Conservation (phyloP, 2,888 invertebrate genomes). For the Ormyrus labotus region DNA sequence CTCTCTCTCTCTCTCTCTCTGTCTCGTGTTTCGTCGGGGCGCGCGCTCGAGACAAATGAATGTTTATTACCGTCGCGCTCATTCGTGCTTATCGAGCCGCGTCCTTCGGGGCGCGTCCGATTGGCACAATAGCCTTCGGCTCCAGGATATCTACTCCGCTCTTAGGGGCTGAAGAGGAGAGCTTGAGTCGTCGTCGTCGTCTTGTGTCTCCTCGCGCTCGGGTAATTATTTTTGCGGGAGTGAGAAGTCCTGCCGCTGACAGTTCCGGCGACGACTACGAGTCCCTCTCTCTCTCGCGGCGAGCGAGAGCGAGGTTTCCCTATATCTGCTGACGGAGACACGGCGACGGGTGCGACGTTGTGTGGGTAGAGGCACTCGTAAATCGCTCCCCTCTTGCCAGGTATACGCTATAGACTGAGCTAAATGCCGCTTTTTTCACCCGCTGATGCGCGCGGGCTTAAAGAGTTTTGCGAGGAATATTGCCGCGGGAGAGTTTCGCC, state of each 20-base stretch:
- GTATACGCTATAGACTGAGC: no score
- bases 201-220: slow-evolving; percentile 45
- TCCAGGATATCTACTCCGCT: slow-evolving; percentile 48
- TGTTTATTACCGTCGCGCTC: slow-evolving; percentile 69
- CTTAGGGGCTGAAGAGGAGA: background rate
- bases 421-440: no score
- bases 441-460: no score
- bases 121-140: slow-evolving; percentile 69
- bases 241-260: slow-evolving; percentile 71
- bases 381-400: no score
- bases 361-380: background rate
- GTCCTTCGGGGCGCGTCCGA: slow-evolving; percentile 60
- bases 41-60: slow-evolving; percentile 67
- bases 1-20: no score
- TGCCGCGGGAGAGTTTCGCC: no score
- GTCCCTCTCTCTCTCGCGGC: background rate
- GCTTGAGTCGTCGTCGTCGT: background rate
- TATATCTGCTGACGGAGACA: no score
- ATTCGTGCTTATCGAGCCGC: slow-evolving; percentile 68
- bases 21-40: background rate
- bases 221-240: slow-evolving; percentile 74
- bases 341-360: no score
- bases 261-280: slow-evolving; percentile 61
- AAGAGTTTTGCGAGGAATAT: no score
- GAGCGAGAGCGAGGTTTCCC: no score